Base-by-base conservation (phyloP, 1,140 invertebrate genomes). In the Polypedilum pembai region DNA sequence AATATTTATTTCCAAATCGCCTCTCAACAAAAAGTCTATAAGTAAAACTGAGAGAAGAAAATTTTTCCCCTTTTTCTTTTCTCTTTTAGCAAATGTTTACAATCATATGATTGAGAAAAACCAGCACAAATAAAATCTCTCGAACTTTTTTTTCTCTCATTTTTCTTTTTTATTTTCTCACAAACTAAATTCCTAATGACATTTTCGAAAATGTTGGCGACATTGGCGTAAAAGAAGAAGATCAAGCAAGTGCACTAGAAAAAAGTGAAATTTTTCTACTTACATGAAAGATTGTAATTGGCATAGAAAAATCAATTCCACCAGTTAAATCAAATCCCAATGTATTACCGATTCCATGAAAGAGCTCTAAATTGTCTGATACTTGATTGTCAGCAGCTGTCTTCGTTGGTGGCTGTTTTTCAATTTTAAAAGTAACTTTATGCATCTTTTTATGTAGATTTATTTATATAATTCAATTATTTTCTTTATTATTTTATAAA, bases 241-340 rank as follows among this genome's bases (percentile, higher is more conserved):
- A 69, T 20, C 12, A 56, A 56, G 45, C 24, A 56, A 56, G 45
- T 56, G 45, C 45, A 56, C 45, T 56, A 56, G 45, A 56, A 33
- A 33, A 33, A 33, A 33, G 24, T 33, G 24, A 33, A 33, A 33
- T 3, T 33, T 33, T 33, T 33, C 24, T 45, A 15, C 86, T 85
- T 86, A 94, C 92, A 87, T 89, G 89, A 79, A 93, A 90, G 65
- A 94, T 88, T 73, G 90, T 91, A 66, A 94, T 81, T 21, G 92
- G 91, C 78, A 90, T 88, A 74, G 88, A 88, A 80, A 92, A 93
- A 80, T 94, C 92, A 75, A 87, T 86, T 20, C 93, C 93, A 74
- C 93, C 93, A 77, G 91, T 91, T 77, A 95, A 85, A 76, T 92
- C 85, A 83, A 95, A 94, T 74, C 93, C 93, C 7, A 69, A 10